phyloP scores from a whole-genome alignment of 1,140 invertebrate genomes.

The Sitodiplosis mosellana region DNA sequence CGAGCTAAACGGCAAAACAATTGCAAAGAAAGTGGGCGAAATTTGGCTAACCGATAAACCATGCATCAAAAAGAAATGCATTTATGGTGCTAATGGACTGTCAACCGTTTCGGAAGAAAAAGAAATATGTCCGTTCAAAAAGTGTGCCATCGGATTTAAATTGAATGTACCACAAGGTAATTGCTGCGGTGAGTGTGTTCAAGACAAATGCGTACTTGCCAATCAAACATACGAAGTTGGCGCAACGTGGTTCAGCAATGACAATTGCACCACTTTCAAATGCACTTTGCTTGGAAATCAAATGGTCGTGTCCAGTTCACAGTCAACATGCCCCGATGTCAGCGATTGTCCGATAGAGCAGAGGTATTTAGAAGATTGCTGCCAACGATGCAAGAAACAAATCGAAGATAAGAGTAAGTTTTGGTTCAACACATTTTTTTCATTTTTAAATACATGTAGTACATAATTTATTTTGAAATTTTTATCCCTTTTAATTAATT shows the following conservation, averaged over 20 bases:
- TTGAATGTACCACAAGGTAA: slow-evolving; percentile 25
- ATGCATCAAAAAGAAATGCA: slow-evolving; percentile 40
- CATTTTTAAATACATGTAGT: not conserved
- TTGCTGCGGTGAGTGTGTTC: slow-evolving; percentile 55
- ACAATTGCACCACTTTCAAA: slow-evolving; percentile 44
- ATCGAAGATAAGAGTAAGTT: slow-evolving; percentile 26
- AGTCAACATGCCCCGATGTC: slow-evolving; percentile 39
- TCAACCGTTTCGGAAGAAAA: slow-evolving; percentile 29
- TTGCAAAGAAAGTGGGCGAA: slow-evolving; percentile 29
- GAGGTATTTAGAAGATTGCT: slow-evolving; percentile 41
- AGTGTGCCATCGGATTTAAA: slow-evolving; percentile 36
- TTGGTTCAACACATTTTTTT: too few relatives aligned
- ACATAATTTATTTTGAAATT: not conserved
- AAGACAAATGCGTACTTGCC: slow-evolving; percentile 40
- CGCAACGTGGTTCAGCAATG: slow-evolving; percentile 37
- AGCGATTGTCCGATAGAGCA: slow-evolving; percentile 33
- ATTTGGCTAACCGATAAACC: slow-evolving; percentile 29
- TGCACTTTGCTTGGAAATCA: slow-evolving; percentile 29
- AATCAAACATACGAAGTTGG: slow-evolving; percentile 31
- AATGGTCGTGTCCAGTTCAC: slow-evolving; percentile 31
- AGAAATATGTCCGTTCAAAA: slow-evolving; percentile 28
- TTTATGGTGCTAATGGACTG: slow-evolving; percentile 26
- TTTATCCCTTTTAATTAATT: too few relatives aligned
- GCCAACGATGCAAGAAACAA: slow-evolving; percentile 38
- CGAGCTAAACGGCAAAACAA: slow-evolving; percentile 31